Conservation (phyloP, 2,113 vertebrate genomes). For the western clawed frog (Xenopus tropicalis) region UCB_Xtro_10.0 CM004443.2:42954001-42954500, state of each 20-base stretch:
- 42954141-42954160: conserved; percentile 63
- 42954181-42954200: conserved; percentile 53
- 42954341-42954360: background rate
- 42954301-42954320: conserved; percentile 55
- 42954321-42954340: background rate
- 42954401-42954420: background rate
- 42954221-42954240: conserved; percentile 11
- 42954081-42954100: conserved; percentile 51
- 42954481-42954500: background rate
- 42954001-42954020: no score
- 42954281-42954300: conserved; percentile 46
- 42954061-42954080: background rate
- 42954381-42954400: no score
- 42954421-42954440: background rate
- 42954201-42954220: no score
- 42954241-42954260: conserved; percentile 64
- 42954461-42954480: background rate
- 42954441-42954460: background rate
- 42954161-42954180: conserved; percentile 61
- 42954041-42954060: no score
- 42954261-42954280: conserved; percentile 51
- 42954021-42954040: no score
- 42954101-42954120: conserved; percentile 65
- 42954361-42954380: no score
- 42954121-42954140: conserved; percentile 64